A percentile compares a stretch with the other conserved stretches of the same genome.
Conservation (phyloP, 2,113 vertebrate genomes). For the Falcunculus frontatus region DNA sequence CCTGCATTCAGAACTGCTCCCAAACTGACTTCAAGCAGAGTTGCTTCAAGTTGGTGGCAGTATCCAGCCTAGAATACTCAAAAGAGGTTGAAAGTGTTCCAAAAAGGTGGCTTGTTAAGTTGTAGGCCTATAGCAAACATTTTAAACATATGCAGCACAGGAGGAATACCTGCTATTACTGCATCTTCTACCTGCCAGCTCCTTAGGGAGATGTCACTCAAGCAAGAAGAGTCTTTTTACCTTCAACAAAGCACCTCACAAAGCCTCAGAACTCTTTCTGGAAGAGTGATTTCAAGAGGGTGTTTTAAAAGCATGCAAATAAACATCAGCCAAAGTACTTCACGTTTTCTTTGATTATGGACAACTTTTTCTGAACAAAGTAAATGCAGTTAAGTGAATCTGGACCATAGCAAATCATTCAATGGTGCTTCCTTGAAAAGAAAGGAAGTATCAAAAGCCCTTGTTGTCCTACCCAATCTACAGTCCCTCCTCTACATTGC, state of each 20-base stretch:
- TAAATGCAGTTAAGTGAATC: neutral
- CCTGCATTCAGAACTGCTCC: neutral
- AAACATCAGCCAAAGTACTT: neutral
- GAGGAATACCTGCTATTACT: neutral
- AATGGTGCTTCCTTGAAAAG: neutral
- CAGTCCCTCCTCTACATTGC: neutral
- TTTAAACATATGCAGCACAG: neutral
- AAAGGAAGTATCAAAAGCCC: neutral
- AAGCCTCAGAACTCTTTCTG: neutral
- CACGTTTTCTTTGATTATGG: neutral
- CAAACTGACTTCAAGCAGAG: neutral
- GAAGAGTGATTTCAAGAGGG: neutral
- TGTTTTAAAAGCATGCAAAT: neutral
- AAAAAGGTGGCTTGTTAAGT: neutral
- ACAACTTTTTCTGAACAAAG: neutral
- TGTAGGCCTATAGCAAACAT: neutral
- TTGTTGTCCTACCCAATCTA: neutral
- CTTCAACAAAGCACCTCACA: neutral
- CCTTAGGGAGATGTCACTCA: neutral
- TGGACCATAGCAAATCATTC: neutral
- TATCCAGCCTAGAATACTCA: neutral
- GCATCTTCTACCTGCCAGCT: neutral
- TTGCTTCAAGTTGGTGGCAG: neutral
- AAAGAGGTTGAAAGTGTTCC: neutral
- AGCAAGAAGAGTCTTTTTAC: neutral